These are phyloP conservation scores for Trachelus stipa DNA, from an alignment of 2,888 invertebrate species.

Conservation along the genomic window DNA sequence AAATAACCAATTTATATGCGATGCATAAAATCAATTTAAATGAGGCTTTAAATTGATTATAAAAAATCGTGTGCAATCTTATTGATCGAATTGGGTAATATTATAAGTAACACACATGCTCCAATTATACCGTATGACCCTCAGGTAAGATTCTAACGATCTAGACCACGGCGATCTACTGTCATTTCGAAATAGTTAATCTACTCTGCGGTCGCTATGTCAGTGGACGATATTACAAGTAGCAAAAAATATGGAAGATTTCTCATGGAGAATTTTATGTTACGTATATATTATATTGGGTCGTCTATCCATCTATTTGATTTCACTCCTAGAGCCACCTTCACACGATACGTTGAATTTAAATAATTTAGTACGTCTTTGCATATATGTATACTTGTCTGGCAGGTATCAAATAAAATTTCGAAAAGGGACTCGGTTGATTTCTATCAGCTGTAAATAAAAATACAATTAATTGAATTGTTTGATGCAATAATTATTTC, in stretches of 20 bases:
- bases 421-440: neutral
- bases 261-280: neutral
- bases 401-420: neutral
- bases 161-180: conserved; percentile 33
- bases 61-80: neutral
- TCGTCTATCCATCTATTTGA: neutral
- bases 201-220: neutral
- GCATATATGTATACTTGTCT: neutral
- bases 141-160: neutral
- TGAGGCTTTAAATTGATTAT: neutral
- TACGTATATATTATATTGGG: neutral
- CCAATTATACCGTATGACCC: neutral
- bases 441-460: neutral
- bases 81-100: neutral
- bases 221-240: neutral
- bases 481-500: neutral
- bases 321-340: neutral
- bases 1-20: neutral
- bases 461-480: neutral
- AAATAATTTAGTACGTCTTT: neutral
- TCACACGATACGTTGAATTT: neutral
- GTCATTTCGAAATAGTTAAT: conserved; percentile 3
- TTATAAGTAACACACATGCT: neutral
- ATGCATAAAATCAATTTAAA: neutral
- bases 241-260: neutral